phyloP scores from a whole-genome alignment of 53 echinoderm and acorn worm species.

The Arbacia lixula region DNA sequence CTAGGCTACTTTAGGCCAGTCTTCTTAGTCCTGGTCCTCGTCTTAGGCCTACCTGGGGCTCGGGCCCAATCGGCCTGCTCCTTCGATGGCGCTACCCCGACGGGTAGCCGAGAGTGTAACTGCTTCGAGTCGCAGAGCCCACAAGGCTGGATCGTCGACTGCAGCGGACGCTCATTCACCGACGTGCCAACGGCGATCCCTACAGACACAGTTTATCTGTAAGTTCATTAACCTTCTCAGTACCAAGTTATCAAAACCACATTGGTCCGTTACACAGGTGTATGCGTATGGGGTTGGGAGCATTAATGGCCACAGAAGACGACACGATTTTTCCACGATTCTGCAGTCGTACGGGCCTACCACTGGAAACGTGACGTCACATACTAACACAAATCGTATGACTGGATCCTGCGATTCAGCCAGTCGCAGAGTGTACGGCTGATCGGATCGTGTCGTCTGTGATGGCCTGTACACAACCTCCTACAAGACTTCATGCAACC shows the following conservation, averaged over 20 bases:
- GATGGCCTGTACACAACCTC: too few species aligned
- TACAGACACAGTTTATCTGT: conserved; percentile 63
- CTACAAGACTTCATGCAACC: too few species aligned
- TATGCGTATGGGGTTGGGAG: background rate
- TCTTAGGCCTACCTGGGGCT: background rate
- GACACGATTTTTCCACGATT: too few species aligned
- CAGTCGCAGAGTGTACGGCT: too few species aligned
- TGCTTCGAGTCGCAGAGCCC: conserved; percentile 37
- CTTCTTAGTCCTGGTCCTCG: background rate
- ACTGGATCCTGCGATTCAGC: too few species aligned
- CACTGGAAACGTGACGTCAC: too few species aligned
- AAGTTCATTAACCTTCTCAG: conserved; percentile 14
- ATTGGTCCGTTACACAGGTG: background rate
- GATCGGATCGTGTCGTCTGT: too few species aligned
- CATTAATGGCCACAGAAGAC: too few species aligned
- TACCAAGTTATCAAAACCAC: background rate
- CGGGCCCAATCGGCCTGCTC: conserved; percentile 25
- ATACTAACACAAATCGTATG: too few species aligned
- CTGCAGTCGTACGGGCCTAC: too few species aligned
- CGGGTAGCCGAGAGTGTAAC: background rate
- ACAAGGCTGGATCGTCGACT: conserved; percentile 46
- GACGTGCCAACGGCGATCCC: conserved; percentile 59
- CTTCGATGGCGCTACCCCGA: conserved; percentile 12
- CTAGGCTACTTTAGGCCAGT: too few species aligned
- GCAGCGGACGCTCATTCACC: background rate